These are phyloP conservation scores for Rotaria macrura DNA, from an alignment of 2,888 invertebrate genomes.

Conservation along the genomic window DNA sequence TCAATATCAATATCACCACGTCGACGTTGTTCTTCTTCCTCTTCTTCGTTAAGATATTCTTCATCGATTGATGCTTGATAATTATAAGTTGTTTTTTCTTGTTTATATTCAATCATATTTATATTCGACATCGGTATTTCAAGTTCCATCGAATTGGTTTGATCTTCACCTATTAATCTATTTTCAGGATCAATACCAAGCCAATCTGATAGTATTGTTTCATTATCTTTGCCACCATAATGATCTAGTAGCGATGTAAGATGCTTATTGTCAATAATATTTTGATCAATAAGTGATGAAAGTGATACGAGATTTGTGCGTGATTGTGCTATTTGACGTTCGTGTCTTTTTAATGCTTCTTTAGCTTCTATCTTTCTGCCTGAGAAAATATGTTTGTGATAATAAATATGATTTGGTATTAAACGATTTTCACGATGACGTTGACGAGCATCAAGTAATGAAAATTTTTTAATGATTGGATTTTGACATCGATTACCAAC, in stretches of 20 bases:
- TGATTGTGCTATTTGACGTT: neutral
- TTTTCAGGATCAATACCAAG: neutral
- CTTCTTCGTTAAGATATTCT: neutral
- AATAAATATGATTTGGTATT: neutral
- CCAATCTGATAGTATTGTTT: neutral
- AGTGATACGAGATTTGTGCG: neutral
- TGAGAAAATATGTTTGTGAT: neutral
- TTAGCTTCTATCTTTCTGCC: neutral
- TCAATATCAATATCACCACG: neutral
- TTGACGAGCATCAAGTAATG: slow-evolving; percentile 2
- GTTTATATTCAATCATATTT: neutral
- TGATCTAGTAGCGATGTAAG: neutral
- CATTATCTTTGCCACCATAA: neutral
- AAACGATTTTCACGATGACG: neutral
- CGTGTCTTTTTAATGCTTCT: neutral
- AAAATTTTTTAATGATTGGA: slow-evolving; percentile 23
- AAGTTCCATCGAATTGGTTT: neutral
- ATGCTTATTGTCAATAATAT: neutral
- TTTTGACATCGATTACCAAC: slow-evolving; percentile 35
- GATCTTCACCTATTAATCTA: neutral
- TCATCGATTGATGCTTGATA: neutral
- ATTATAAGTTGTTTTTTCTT: too few species aligned
- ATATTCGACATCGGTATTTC: neutral
- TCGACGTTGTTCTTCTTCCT: slow-evolving; percentile 7
- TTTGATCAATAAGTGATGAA: neutral